A percentile compares a stretch with the other conserved stretches of the same genome.
phyloP scores from a whole-genome alignment of 2,888 invertebrate genomes.

The Aromia moschata region DNA sequence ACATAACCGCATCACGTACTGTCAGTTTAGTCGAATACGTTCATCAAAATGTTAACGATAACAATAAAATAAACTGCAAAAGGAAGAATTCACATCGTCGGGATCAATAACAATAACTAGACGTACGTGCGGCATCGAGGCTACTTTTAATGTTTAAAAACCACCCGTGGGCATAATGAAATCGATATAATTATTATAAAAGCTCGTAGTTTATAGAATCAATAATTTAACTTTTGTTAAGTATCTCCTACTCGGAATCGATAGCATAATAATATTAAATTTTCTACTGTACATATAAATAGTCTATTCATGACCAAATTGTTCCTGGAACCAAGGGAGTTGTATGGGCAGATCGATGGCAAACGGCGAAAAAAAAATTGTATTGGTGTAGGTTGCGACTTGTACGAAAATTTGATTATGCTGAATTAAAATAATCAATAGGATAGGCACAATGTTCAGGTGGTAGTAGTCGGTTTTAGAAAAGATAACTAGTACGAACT shows the following conservation, averaged over 20 bases:
- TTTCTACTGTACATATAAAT: neutral
- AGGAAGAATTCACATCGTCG: neutral
- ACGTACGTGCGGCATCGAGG: neutral
- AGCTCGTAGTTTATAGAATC: neutral
- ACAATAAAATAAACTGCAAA: too few species aligned
- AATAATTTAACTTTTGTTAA: neutral
- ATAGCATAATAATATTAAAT: neutral
- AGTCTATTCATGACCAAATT: neutral
- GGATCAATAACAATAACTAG: neutral
- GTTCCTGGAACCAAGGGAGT: neutral
- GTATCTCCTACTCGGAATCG: neutral
- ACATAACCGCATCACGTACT: neutral
- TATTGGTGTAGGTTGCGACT: conserved; percentile 2
- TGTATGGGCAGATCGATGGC: conserved; percentile 1
- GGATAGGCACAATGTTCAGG: neutral
- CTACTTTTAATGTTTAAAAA: neutral
- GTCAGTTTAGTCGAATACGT: too few species aligned
- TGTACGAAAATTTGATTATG: conserved; percentile 18
- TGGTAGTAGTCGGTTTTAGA: neutral
- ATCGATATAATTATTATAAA: neutral
- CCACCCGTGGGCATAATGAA: neutral
- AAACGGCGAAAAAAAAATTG: neutral
- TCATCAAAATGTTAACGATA: too few species aligned
- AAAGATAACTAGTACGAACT: conserved; percentile 6
- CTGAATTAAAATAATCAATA: conserved; percentile 22